A percentile compares a stretch with the other conserved stretches of the same genome.
These are phyloP conservation scores for Thripadectes ignobilis DNA, from an alignment of 2,797 vertebrate genomes.

Conservation along the genomic window DNA sequence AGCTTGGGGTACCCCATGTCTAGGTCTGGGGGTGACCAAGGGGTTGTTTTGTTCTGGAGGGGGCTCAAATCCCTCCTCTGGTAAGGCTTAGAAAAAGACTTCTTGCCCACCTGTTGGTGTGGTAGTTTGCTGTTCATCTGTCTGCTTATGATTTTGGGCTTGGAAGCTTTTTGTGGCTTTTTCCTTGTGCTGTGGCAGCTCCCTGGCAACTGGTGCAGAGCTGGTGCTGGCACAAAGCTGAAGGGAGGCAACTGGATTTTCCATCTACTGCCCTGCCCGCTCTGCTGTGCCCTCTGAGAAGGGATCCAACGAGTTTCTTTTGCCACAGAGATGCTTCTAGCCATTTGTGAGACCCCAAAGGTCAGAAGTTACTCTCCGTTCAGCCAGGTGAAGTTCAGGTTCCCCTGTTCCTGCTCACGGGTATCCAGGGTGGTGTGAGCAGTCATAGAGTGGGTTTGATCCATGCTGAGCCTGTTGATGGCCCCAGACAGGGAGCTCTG, in stretches of 20 bases:
- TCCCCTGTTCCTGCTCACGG: fast-evolving
- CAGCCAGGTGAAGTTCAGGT: fast-evolving
- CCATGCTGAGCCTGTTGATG: background rate
- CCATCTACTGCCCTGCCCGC: fast-evolving
- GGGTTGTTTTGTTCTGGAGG: background rate
- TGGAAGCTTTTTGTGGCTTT: background rate
- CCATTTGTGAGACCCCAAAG: background rate
- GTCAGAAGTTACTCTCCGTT: background rate
- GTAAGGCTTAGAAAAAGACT: background rate
- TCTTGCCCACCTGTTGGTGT: background rate
- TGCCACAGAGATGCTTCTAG: background rate
- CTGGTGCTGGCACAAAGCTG: background rate
- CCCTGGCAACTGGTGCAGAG: fast-evolving
- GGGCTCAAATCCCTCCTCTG: background rate
- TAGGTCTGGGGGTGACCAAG: background rate
- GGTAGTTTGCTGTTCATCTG: background rate
- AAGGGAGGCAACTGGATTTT: background rate
- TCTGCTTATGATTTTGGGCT: background rate
- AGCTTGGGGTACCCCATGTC: background rate
- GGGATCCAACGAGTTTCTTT: background rate
- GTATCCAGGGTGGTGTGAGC: background rate
- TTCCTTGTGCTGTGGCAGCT: background rate
- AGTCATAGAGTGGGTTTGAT: fast-evolving
- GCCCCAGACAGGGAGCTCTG: fast-evolving
- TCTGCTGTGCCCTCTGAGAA: background rate